Evolutionary conservation across 2,797 vertebrate species (phyloP), one percentile per base, ranked within the genome.

Genomic region (Aeoliscus strigatus): DNA sequence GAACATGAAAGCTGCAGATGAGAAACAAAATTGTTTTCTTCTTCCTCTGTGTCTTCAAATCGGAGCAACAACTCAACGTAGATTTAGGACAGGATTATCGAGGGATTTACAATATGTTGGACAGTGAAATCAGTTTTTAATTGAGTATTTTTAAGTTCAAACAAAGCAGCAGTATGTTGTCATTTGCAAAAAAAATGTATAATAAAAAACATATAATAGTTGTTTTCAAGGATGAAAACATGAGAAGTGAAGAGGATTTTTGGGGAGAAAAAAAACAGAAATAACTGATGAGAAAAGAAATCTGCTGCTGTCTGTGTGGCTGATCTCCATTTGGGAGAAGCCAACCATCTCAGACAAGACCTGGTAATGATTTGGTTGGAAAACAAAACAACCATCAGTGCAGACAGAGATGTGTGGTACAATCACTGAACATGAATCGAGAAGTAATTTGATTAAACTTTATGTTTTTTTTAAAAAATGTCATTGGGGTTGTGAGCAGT

Each of bases 81-180:
- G 73, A 81, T 80, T 72, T 64, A 66, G 55, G 43, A 58, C 46
- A 62, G 68, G 84, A 84, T 84, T 86, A 84, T 47, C n/a, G 42
- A 50, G 37, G 70, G 76, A 77, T 84, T 82, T 83, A 47, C 56
- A 50, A 32, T 41, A 36, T 27, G 34, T 39, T 61, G 51, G 52
- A 53, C 51, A 47, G 37, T 30, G 53, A 70, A 55, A 82, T 68
- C 51, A 63, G 47, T 66, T 72, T 72, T 58, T 69, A 66, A 77
- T 76, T 71, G 50, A 60, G 57, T 76, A 39, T 70, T 77, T 77
- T 61, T 49, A 68, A 70, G 62, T 55, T 53, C 56, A 69, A 62
- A 62, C 46, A 35, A 62, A 68, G 63, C 54, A 60, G 66, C 55
- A 67, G 69, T 58, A 69, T 75, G 66, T 77, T 71, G 58, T 74